Percentiles rank a stretch among this genome's conserved stretches.
These are phyloP conservation scores for Synanceia verrucosa DNA, from an alignment of 2,797 vertebrate genomes.

Conservation along the genomic window DNA sequence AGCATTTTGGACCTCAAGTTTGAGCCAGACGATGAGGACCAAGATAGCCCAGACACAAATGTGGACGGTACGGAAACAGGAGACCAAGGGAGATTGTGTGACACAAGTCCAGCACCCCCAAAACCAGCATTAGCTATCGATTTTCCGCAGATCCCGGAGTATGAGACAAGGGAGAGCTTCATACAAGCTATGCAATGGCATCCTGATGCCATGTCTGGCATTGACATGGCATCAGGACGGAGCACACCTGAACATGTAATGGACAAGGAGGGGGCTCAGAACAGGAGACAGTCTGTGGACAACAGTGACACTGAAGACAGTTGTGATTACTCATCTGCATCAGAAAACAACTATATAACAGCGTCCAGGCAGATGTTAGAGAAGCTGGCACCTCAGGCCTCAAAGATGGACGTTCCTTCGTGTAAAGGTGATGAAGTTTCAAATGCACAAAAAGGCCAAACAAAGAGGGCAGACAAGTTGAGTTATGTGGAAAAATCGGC, in stretches of 20 bases:
- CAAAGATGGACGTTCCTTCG: accelerated
- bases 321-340: constrained; percentile 35
- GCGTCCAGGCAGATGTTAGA: background rate
- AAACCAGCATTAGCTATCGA: background rate
- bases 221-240: background rate
- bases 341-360: constrained; percentile 30
- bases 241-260: background rate
- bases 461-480: accelerated
- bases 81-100: background rate
- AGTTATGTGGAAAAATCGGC: background rate
- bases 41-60: background rate
- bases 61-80: background rate
- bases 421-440: background rate
- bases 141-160: background rate
- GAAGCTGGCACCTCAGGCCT: background rate
- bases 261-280: background rate
- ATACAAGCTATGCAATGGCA: background rate
- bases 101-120: background rate
- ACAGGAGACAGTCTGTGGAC: constrained; percentile 1
- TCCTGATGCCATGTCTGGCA: too few species aligned
- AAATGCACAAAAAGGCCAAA: background rate
- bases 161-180: constrained; percentile 25
- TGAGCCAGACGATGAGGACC: constrained; percentile 7
- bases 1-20: background rate
- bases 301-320: constrained; percentile 57